phyloP scores from a whole-genome alignment of 2,113 vertebrate genomes.

The Onychostruthus taczanowskii region DNA sequence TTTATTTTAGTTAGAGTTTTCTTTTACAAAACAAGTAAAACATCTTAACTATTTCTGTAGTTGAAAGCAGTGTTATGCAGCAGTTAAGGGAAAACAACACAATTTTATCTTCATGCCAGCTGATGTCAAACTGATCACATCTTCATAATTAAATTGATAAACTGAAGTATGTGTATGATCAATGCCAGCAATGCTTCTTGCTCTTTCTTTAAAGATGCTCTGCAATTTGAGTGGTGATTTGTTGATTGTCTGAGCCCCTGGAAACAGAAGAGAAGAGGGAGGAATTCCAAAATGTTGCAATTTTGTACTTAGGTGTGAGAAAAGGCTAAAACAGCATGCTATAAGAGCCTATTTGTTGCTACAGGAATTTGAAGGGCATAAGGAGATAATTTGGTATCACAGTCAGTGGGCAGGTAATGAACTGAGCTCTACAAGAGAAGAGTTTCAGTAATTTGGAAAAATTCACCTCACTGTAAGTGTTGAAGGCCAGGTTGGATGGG shows the following conservation, averaged over 20 bases:
- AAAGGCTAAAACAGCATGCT: not conserved
- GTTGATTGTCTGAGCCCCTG: not conserved
- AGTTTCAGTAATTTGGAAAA: not conserved
- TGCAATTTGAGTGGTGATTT: not conserved
- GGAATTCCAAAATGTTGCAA: not conserved
- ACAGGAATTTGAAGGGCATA: not conserved
- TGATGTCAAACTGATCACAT: not conserved
- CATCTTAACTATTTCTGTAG: not conserved
- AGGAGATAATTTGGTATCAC: not conserved
- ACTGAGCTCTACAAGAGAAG: not conserved
- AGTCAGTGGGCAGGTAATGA: not conserved
- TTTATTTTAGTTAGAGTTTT: not conserved
- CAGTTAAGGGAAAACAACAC: not conserved
- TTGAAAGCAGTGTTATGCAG: not conserved
- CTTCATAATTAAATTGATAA: not conserved
- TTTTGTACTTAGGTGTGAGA: not conserved
- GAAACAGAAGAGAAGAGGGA: not conserved
- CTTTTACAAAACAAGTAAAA: not conserved
- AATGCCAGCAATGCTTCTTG: not conserved
- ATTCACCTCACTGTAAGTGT: not conserved
- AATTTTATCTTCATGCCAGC: not conserved
- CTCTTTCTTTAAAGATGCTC: not conserved
- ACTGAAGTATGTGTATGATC: not conserved
- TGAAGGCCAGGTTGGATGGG: not conserved
- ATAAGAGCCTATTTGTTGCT: not conserved